These are phyloP conservation scores for Lamellibrachia columna DNA, from an alignment of 2,888 invertebrate species.

Conservation along the genomic window DNA sequence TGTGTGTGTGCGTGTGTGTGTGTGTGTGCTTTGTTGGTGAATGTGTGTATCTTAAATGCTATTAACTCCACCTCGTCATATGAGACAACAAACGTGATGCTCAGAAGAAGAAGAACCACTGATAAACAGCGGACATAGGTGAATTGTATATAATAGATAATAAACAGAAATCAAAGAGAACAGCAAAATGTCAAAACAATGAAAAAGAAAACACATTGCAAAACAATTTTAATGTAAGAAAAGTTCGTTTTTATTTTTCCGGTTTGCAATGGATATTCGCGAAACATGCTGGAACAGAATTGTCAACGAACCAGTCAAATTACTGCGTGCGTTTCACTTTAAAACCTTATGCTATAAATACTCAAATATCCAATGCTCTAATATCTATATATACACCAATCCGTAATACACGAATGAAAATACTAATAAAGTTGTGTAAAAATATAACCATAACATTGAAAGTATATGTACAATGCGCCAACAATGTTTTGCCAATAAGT, in stretches of 20 bases:
- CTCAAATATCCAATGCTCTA: neutral
- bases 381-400: neutral
- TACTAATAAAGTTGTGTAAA: neutral
- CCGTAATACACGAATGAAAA: neutral
- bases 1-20: neutral
- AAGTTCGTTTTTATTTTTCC: neutral
- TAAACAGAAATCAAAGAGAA: neutral
- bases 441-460: neutral
- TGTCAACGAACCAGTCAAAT: neutral
- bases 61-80: too few relatives aligned
- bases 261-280: neutral
- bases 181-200: neutral
- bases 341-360: conserved; percentile 4
- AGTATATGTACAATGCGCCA: neutral
- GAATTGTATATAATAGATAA: neutral
- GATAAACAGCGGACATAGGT: neutral
- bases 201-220: neutral
- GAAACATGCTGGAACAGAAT: neutral
- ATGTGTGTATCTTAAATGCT: neutral
- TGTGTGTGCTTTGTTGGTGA: neutral
- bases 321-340: neutral
- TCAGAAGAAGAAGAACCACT: neutral
- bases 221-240: neutral
- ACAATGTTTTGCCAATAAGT: neutral
- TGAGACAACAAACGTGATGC: neutral